Evolutionary conservation across 2,888 invertebrate species (phyloP).

Genomic region (Eudiplozoon nipponicum): DNA sequence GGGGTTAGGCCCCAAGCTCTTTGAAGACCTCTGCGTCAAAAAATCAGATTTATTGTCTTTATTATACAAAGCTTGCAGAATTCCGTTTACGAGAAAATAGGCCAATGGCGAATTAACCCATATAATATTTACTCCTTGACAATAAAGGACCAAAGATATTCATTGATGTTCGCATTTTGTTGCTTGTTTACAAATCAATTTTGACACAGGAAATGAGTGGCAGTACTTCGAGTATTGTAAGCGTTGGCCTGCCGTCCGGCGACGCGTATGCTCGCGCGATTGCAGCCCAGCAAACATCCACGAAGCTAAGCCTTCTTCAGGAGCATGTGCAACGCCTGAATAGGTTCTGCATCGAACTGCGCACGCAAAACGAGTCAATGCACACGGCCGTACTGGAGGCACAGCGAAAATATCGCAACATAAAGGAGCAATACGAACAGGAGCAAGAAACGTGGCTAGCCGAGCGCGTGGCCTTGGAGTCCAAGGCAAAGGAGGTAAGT

Average conservation of each 20-base stretch:
- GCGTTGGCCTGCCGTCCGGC: background rate
- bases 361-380: background rate
- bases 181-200: too few species aligned
- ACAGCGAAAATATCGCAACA: background rate
- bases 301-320: background rate
- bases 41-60: too few species aligned
- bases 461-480: background rate
- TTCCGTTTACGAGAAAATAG: too few species aligned
- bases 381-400: background rate
- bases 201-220: too few species aligned
- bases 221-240: too few species aligned
- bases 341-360: background rate
- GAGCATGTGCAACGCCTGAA: background rate
- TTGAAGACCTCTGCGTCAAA: too few species aligned
- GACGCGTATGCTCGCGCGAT: background rate
- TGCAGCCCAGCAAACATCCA: background rate
- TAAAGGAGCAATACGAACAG: conserved; percentile 1
- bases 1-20: too few species aligned
- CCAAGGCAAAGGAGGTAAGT: background rate
- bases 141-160: too few species aligned
- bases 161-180: too few species aligned
- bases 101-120: too few species aligned
- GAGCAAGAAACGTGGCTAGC: conserved; percentile 1
- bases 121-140: too few species aligned
- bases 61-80: too few species aligned